These are phyloP conservation scores for Rhingia campestris DNA, from an alignment of 2,888 invertebrate species.

Conservation along the genomic window DNA sequence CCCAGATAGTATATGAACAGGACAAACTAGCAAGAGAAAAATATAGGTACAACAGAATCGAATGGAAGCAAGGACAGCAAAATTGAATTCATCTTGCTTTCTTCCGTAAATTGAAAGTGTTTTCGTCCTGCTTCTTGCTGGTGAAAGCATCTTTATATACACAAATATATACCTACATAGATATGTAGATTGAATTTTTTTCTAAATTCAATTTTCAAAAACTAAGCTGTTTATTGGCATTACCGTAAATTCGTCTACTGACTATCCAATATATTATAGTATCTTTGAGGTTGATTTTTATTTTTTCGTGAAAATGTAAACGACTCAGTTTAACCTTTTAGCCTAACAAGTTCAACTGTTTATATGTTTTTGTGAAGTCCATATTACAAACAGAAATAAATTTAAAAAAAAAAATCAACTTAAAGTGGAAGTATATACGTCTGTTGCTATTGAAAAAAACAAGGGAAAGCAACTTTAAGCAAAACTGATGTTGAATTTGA, in stretches of 20 bases:
- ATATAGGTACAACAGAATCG: not conserved
- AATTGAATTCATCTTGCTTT: constrained; percentile 44
- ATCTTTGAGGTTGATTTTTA: too few relatives aligned
- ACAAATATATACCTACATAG: not conserved
- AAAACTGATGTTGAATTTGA: constrained; percentile 53
- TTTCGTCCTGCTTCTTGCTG: constrained; percentile 34
- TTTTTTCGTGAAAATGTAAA: too few relatives aligned
- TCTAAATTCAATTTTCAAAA: constrained; percentile 9
- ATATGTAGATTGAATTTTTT: constrained; percentile 38
- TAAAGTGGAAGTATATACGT: not conserved
- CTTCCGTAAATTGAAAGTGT: constrained; percentile 48
- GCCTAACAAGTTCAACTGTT: too few relatives aligned
- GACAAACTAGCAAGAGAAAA: not conserved
- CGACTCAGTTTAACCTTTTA: too few relatives aligned
- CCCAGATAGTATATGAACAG: constrained; percentile 5
- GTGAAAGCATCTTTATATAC: constrained; percentile 27
- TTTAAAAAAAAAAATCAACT: not conserved
- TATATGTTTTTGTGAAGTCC: not conserved
- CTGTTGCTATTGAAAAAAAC: constrained; percentile 8
- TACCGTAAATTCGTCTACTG: constrained; percentile 26
- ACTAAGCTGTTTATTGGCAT: constrained; percentile 31
- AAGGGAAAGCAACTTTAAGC: constrained; percentile 35
- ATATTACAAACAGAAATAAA: not conserved
- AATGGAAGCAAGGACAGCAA: constrained; percentile 17
- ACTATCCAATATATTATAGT: not conserved